Percentiles rank a stretch among this genome's conserved stretches.
These are phyloP conservation scores for Cylindroiulus punctatus DNA, from an alignment of 2,888 invertebrate species.

Conservation along the genomic window DNA sequence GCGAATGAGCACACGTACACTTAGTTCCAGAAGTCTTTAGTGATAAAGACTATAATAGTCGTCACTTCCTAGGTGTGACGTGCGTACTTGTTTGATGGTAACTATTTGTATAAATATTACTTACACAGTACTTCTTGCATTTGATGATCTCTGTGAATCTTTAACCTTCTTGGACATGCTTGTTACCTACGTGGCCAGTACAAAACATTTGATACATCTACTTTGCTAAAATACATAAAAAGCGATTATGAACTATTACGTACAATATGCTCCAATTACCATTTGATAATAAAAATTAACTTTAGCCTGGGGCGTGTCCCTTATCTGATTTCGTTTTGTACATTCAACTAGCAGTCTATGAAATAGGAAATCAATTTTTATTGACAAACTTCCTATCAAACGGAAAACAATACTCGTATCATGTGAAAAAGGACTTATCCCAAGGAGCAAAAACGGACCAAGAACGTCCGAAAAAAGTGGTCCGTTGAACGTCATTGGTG, in stretches of 20 bases:
- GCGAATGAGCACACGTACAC: not conserved
- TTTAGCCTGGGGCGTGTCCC: constrained; percentile 12
- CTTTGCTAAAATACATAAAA: not conserved
- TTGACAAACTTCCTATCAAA: constrained; percentile 22
- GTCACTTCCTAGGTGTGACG: not conserved
- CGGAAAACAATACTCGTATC: not conserved
- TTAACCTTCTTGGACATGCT: constrained; percentile 1
- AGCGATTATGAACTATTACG: not conserved
- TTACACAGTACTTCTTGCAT: constrained; percentile 31
- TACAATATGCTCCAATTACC: not conserved
- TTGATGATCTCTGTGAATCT: not conserved
- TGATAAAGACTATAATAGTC: not conserved
- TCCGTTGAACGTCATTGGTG: not conserved
- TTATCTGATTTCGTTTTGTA: constrained; percentile 31
- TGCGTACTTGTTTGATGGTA: not conserved
- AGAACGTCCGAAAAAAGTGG: too few relatives aligned
- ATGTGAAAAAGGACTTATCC: not conserved
- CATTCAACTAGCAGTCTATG: not conserved
- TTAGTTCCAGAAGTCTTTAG: not conserved
- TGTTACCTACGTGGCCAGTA: not conserved
- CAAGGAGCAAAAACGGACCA: too few relatives aligned
- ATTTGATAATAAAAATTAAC: constrained; percentile 26
- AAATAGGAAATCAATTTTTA: constrained; percentile 7
- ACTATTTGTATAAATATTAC: not conserved
- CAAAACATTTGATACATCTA: not conserved